Base-by-base conservation (phyloP, 2,113 vertebrate genomes). In the Atlantisia rogersi region DNA sequence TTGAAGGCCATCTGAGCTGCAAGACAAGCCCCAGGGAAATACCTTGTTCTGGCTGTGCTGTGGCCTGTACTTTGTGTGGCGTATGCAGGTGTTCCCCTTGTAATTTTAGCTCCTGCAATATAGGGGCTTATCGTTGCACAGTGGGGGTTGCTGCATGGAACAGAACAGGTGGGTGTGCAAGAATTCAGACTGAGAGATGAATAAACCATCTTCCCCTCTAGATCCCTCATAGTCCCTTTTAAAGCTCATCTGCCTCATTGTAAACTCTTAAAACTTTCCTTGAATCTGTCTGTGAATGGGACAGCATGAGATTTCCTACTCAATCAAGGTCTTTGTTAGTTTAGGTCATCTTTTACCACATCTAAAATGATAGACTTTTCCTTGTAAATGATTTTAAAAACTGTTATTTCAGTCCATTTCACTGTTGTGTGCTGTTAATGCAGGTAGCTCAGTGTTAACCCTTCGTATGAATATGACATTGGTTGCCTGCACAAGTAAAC, bases 41-140 rank as follows among this genome's bases (percentile, higher is more conserved):
- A 82, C 62, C 37, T 94, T 69, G 53, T 79, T 96, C 85, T 77
- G 75, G 26, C 21, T 70, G 58, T 76, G 71, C 86, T 79, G 35
- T 71, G 80, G 28, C 73, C 73, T 88, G 58, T 78, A 44, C 65
- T 92, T 95, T 94, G 95, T 92, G 80, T 96, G 92, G 92, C 55
- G 1, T 82, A 62, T n/a, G 3, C 94, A 95, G 92, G 77, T 95
- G 94, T 64, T 88, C 35, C 62, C 42, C 40, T 46, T 92, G 89
- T 97, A 94, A 96, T 85, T 94, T 82, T 94, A 96, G 88, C 90
- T 88, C 0, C 12, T 89, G 58, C 48, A 87, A 86, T 95, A 60
- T 70, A 64, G 2, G 32, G 76, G 15, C 31, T 96, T 22, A 39
- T 94, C 58, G 82, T 91, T 88, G 40, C 48, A 24, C 73, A 46